Evolutionary conservation across 2,113 vertebrate genomes (phyloP), one percentile per base, ranked within the genome.

Genomic region (Myrmecophaga tridactyla): DNA sequence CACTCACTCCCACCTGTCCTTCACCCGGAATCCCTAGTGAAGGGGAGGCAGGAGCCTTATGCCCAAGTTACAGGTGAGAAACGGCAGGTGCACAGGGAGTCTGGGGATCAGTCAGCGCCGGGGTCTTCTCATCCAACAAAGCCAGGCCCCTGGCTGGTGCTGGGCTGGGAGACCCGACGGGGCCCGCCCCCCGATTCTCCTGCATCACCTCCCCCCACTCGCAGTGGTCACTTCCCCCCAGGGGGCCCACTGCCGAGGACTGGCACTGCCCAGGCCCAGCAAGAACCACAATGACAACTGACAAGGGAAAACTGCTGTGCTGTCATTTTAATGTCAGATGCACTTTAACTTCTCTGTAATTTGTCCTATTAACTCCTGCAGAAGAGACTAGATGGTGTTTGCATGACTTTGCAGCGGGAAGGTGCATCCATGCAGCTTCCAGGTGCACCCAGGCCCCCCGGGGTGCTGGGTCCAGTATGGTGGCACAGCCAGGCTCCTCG

Each of bases 41-140:
- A 46, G 15, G 5, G 41, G 67, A 17, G 43, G 41, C 18, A 9
- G 51, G 56, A 36, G 23, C n/a, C 15, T 13, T 43, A 21, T 0
- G 27, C 39, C 31, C 85, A 13, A 4, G 0, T 0, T 60, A 18
- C 58, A 39, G 60, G 2, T 7, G 46, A 90, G 58, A 51, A 6
- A 7, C 62, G 18, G 7, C 2, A 0, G 21, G 62, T 13, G 48
- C 7, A 0, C 7, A 0, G 67, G 23, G 60, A n/a, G 43, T 73
- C 1, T 43, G 78, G 31, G 8, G 36, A 41, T 43, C 58, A 0
- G 39, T 48, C 63, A 27, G 25, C 69, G 86, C 10, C 29, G 80
- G 36, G 18, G 12, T 31, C 72, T 31, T 34, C 0, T 36, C 4
- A 4, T 9, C 18, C 70, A 2, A 5, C 20, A 27, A n/a, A 63